Evolutionary conservation across 2,888 invertebrate species (phyloP), one percentile per base, ranked within the genome.

Genomic region (Brachyptera risi): DNA sequence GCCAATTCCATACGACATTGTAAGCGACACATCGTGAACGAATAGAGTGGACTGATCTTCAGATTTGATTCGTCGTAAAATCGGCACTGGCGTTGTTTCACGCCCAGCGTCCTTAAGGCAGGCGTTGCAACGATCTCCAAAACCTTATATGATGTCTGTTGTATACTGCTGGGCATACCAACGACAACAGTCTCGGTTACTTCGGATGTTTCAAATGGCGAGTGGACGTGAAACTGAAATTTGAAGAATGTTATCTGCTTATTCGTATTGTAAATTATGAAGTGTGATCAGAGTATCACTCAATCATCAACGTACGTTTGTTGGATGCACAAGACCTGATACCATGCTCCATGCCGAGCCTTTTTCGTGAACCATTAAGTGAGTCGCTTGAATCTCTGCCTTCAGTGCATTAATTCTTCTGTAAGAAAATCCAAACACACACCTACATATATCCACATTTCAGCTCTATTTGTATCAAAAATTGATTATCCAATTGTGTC

Each of bases 21-120:
- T 54, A 84, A 79, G 78, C 87, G 86, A 69, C 89, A 90, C 1
- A 85, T 84, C 0, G 86, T 82, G 69, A 86, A 88, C 0, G 88
- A 86, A 69, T 89, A 89, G 49, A 80, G 78, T 1, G 75, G 72
- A 0, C 82, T 82, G 0, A 82, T 83, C 58, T 82, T 78, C 63
- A 90, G 71, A 60, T 78, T 78, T 17, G 83, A 76, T 72, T 90
- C 90, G 67, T 87, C 81, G 0, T 81, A 78, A 69, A 87, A 90
- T 2, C 54, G 54, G n/a, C 54, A 54, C 9, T 23, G 37, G 2
- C 54, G 35, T 23, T 54, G 54, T 3, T 15, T 17, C 19, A 54
- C 23, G 21, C 24, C 37, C 4, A 54, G 37, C 17, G 37, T 31
- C 3, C 35, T 7, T 11, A 54, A 19, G 19, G 13, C 37, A 2